Evolutionary conservation across 2,888 invertebrate genomes (phyloP).

Genomic region (Matsumyia berberina): DNA sequence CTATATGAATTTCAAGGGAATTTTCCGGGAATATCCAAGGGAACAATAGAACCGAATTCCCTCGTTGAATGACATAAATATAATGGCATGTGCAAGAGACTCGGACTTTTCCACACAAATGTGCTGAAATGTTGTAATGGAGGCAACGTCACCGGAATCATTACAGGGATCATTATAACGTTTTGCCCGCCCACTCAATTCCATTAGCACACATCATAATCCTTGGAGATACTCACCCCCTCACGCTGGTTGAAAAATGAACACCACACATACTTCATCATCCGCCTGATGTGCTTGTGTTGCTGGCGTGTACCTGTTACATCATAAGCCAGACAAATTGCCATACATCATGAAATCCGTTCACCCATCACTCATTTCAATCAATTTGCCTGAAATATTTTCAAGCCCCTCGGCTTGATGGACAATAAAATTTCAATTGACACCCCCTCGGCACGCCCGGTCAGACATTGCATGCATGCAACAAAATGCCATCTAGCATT

Average conservation of each 20-base stretch:
- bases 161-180: neutral
- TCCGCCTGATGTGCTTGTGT: constrained; percentile 9
- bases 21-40: no score
- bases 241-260: neutral
- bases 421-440: constrained; percentile 64
- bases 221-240: constrained; percentile 2
- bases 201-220: constrained; percentile 50
- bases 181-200: constrained; percentile 17
- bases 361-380: constrained; percentile 39
- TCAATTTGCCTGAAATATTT: constrained; percentile 42
- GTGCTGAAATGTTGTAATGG: no score
- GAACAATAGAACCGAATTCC: no score
- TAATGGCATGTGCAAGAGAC: no score
- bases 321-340: constrained; percentile 56
- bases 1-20: no score
- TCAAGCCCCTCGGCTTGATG: constrained; percentile 8
- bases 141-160: no score
- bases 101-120: no score
- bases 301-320: constrained; percentile 68
- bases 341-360: constrained; percentile 46
- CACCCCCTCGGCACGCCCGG: neutral
- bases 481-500: constrained; percentile 49
- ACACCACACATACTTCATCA: constrained; percentile 27
- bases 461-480: constrained; percentile 38
- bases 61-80: no score